phyloP scores from a whole-genome alignment of 1,140 invertebrate species.

The Drosophila rufa region DNA sequence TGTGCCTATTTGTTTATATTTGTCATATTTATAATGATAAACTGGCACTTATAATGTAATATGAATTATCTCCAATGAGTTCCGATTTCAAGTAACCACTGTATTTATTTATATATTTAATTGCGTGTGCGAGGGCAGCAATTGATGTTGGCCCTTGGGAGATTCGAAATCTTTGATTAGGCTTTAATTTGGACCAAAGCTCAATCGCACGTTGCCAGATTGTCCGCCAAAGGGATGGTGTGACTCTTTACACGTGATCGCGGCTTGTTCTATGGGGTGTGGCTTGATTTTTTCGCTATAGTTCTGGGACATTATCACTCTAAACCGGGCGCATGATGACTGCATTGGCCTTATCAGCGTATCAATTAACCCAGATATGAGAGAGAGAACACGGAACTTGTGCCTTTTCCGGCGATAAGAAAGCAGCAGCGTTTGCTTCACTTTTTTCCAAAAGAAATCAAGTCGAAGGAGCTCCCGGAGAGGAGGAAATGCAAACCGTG shows the following conservation, averaged over 20 bases:
- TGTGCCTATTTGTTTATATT: not conserved
- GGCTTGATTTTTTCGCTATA: conserved; percentile 7
- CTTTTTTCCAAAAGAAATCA: not conserved
- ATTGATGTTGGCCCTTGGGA: conserved; percentile 7
- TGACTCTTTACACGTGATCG: conserved; percentile 20
- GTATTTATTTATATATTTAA: conserved; percentile 9
- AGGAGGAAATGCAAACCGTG: conserved; percentile 32
- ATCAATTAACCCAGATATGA: conserved; percentile 72
- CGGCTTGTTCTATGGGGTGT: conserved; percentile 2
- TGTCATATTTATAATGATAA: too few relatives aligned
- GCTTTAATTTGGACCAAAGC: conserved; percentile 21
- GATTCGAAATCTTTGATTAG: conserved; percentile 33
- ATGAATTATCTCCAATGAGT: not conserved
- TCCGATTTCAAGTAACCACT: not conserved
- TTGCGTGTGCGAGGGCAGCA: conserved; percentile 11
- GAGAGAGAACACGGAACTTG: conserved; percentile 44
- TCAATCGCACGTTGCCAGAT: conserved; percentile 31
- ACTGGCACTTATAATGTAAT: too few relatives aligned
- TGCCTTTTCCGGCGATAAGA: conserved; percentile 32
- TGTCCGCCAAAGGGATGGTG: conserved; percentile 38
- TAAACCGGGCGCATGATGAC: conserved; percentile 28
- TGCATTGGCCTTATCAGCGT: conserved; percentile 53
- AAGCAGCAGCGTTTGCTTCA: not conserved
- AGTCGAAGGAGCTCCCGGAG: not conserved
- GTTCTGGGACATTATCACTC: conserved; percentile 4